Percentiles rank a stretch among this genome's conserved stretches.
These are phyloP conservation scores for Malurus elegans DNA, from an alignment of 2,113 vertebrate genomes.

Conservation along the genomic window DNA sequence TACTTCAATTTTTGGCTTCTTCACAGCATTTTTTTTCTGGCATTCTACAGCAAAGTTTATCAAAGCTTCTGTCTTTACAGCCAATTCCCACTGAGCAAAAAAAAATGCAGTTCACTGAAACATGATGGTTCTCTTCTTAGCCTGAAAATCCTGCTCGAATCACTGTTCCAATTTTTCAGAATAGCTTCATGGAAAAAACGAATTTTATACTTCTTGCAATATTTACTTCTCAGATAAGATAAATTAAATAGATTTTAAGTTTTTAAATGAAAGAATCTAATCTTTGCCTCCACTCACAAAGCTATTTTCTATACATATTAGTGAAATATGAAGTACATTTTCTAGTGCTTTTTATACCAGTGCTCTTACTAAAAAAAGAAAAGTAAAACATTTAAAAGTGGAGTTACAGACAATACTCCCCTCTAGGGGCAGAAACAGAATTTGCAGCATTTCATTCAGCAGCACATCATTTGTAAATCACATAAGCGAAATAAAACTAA, in stretches of 20 bases:
- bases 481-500: background rate
- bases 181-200: background rate
- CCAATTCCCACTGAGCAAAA: background rate
- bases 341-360: background rate
- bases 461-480: background rate
- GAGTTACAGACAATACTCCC: constrained; percentile 18
- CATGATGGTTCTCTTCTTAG: background rate
- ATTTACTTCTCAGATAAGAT: background rate
- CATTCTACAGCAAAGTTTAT: background rate
- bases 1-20: background rate
- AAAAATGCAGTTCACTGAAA: background rate
- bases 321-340: background rate
- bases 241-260: background rate
- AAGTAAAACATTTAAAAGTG: background rate
- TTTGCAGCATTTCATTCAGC: background rate
- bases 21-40: background rate
- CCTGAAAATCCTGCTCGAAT: background rate
- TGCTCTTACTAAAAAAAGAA: background rate
- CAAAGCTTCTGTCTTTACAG: background rate
- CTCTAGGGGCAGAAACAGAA: constrained; percentile 38
- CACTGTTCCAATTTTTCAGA: background rate
- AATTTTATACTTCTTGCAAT: background rate
- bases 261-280: background rate
- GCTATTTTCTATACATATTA: background rate
- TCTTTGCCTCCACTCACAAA: background rate